Evolutionary conservation across 2,113 vertebrate genomes (phyloP).

Genomic region (Malurus melanocephalus): DNA sequence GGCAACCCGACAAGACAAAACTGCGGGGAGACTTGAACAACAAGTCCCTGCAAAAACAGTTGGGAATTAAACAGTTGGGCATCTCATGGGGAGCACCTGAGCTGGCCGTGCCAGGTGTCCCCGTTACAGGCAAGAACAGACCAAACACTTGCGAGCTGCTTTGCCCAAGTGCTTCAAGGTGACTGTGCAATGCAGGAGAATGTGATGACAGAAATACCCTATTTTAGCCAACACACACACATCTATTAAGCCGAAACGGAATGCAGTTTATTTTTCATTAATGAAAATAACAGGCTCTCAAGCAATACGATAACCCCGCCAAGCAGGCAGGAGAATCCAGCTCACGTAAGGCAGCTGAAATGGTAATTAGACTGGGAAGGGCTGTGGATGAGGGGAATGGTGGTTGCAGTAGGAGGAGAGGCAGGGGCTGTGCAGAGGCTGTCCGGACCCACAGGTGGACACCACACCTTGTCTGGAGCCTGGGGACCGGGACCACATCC

Average conservation of each 20-base stretch:
- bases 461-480: background rate
- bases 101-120: background rate
- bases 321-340: background rate
- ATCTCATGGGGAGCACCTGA: background rate
- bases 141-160: background rate
- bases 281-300: slow-evolving; percentile 23
- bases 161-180: background rate
- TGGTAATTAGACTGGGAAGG: background rate
- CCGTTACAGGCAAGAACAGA: background rate
- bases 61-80: background rate
- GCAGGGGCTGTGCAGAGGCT: background rate
- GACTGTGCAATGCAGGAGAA: background rate
- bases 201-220: background rate
- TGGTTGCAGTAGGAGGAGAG: fast-evolving
- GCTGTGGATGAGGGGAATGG: background rate
- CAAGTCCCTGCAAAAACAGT: background rate
- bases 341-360: background rate
- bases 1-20: background rate
- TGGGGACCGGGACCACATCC: fast-evolving
- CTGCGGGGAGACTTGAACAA: background rate
- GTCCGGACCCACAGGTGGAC: fast-evolving
- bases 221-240: background rate
- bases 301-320: background rate
- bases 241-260: background rate
- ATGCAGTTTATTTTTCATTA: background rate